These are phyloP conservation scores for Melanotaenia pygmaea DNA, from an alignment of 2,797 vertebrate genomes.

Conservation along the genomic window DNA sequence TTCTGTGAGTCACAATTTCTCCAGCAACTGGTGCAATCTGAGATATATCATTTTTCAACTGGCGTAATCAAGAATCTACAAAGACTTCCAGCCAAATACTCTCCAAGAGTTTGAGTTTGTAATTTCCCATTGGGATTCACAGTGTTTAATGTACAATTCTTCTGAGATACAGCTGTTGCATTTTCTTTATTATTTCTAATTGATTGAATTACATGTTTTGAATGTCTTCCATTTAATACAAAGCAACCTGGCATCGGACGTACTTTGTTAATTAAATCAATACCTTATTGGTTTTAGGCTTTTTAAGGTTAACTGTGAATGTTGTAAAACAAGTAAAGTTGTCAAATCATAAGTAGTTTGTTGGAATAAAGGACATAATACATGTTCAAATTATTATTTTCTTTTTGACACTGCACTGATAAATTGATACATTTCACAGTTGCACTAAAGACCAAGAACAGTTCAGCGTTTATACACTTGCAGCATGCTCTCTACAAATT, in stretches of 20 bases:
- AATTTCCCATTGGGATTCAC: not conserved
- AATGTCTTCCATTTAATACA: no score
- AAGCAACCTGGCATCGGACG: no score
- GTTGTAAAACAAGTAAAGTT: not conserved
- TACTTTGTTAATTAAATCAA: no score
- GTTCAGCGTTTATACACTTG: not conserved
- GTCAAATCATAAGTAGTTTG: not conserved
- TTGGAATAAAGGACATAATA: not conserved
- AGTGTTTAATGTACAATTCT: no score
- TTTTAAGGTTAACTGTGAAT: not conserved
- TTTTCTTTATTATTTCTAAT: no score
- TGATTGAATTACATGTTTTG: no score
- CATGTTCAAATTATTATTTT: no score
- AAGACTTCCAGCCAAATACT: not conserved
- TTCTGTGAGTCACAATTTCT: no score
- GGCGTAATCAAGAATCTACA: not conserved
- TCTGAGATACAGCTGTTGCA: no score
- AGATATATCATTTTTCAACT: not conserved
- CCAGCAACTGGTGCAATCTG: no score
- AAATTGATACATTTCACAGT: not conserved
- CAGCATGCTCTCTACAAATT: constrained; percentile 13
- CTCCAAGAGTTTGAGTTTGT: not conserved
- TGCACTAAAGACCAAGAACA: not conserved
- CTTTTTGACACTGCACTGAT: not conserved
- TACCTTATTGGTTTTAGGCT: no score